These are phyloP conservation scores for Lysandra bellargus DNA, from an alignment of 2,888 invertebrate genomes.

Conservation along the genomic window DNA sequence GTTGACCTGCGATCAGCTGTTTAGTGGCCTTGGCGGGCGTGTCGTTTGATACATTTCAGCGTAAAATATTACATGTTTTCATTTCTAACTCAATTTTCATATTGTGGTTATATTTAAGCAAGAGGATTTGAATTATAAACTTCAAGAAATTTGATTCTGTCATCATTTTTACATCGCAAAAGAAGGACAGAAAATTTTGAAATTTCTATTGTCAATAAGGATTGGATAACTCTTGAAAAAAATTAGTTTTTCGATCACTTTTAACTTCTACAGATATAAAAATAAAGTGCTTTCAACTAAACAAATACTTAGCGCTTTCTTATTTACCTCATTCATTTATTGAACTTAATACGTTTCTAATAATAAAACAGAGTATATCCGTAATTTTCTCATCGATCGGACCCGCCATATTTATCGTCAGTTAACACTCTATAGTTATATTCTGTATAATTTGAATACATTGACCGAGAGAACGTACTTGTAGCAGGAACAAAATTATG, in stretches of 20 bases:
- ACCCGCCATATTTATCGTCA: background rate
- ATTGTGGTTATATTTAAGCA: background rate
- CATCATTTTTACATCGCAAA: background rate
- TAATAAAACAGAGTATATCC: background rate
- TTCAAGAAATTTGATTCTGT: no score
- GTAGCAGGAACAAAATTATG: background rate
- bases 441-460: background rate
- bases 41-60: background rate
- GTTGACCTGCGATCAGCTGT: conserved; percentile 10
- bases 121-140: background rate
- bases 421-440: conserved; percentile 2
- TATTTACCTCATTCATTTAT: background rate
- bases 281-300: background rate
- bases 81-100: background rate
- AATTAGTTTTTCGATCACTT: no score
- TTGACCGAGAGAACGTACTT: background rate
- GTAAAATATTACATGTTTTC: background rate
- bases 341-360: background rate
- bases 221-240: no score
- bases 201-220: no score
- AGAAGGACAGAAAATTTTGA: background rate
- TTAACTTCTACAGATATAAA: no score
- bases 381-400: background rate
- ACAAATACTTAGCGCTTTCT: background rate
- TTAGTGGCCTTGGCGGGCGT: background rate